Evolutionary conservation across 2,797 vertebrate genomes (phyloP).

Genomic region (Mormyrops attenuatus): DNA sequence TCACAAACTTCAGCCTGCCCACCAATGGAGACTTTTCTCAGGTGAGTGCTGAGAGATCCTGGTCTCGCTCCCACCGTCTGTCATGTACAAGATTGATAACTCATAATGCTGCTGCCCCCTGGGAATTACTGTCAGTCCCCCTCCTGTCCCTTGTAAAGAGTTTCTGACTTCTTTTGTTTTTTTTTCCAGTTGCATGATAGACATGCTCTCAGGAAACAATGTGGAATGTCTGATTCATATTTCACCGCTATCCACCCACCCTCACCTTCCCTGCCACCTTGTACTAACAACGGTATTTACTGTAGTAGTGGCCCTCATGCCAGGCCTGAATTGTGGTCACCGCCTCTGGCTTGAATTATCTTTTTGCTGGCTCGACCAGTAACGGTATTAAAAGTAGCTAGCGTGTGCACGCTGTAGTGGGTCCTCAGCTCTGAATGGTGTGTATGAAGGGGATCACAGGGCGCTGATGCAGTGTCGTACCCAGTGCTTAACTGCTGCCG

Average conservation of each 20-base stretch:
- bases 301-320: background rate
- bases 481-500: background rate
- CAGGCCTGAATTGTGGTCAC: background rate
- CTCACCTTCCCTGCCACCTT: background rate
- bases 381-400: background rate
- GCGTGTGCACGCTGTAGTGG: background rate
- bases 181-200: background rate
- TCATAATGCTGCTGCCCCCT: too few relatives aligned
- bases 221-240: background rate
- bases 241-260: background rate
- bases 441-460: background rate
- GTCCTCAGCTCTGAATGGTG: background rate
- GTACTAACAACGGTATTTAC: background rate
- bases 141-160: background rate
- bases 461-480: background rate
- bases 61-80: background rate
- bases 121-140: background rate
- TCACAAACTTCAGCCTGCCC: conserved; percentile 52
- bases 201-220: background rate
- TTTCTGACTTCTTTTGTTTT: background rate
- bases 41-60: conserved; percentile 51
- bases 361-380: background rate
- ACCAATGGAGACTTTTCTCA: conserved; percentile 73
- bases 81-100: too few relatives aligned
- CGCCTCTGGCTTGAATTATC: background rate